Evolutionary conservation across 1,140 invertebrate genomes (phyloP).

Genomic region (Orussus abietinus): DNA sequence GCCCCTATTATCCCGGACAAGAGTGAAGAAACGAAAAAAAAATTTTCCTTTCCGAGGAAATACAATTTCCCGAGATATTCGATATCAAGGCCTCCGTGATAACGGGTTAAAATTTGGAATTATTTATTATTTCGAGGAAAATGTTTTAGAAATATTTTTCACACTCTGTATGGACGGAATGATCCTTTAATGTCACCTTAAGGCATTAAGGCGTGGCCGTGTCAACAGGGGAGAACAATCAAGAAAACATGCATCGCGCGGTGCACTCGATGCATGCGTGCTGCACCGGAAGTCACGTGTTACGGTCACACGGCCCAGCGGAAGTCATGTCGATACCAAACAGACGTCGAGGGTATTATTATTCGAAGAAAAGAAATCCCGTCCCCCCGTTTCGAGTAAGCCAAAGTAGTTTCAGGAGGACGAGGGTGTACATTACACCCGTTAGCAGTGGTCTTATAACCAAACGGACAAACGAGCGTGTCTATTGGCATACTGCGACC

Average conservation of each 20-base stretch:
- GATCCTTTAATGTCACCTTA: constrained; percentile 9
- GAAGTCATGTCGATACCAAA: constrained; percentile 23
- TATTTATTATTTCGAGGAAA: too few relatives aligned
- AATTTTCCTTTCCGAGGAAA: too few relatives aligned
- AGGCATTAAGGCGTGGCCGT: constrained; percentile 8
- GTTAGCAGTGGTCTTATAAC: constrained; percentile 20
- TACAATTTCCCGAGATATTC: too few relatives aligned
- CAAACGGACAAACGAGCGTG: constrained; percentile 23
- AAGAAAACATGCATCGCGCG: constrained; percentile 2
- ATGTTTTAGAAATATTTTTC: neutral
- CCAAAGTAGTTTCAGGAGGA: neutral
- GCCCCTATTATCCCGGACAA: too few relatives aligned
- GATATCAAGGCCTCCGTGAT: too few relatives aligned
- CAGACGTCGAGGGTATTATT: constrained; percentile 11
- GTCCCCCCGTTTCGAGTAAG: too few relatives aligned
- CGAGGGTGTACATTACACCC: neutral
- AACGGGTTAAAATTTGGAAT: too few relatives aligned
- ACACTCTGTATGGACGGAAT: constrained; percentile 3
- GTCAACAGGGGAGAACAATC: constrained; percentile 6
- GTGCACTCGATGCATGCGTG: too few relatives aligned
- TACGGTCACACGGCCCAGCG: constrained; percentile 16
- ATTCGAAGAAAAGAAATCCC: constrained; percentile 14
- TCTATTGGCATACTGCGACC: constrained; percentile 28
- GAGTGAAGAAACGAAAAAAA: too few relatives aligned
- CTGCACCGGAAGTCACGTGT: constrained; percentile 16